Evolutionary conservation across 2,888 invertebrate genomes (phyloP).

Genomic region (Hydraecia micacea): DNA sequence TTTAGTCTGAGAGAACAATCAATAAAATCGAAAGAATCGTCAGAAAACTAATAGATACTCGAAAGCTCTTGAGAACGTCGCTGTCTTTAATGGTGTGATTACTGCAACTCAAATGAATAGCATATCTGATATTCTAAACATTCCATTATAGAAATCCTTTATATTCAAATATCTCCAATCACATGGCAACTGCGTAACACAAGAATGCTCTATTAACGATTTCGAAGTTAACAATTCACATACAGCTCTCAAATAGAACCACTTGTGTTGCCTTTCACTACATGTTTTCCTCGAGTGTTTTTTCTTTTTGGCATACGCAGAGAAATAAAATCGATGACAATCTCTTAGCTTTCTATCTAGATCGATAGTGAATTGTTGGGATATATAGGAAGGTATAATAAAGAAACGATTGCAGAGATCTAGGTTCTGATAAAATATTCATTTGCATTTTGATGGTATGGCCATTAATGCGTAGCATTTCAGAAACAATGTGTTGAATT

Average conservation of each 20-base stretch:
- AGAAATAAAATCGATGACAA: conserved; percentile 31
- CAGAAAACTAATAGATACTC: neutral
- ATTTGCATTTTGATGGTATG: conserved; percentile 30
- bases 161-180: conserved; percentile 6
- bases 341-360: conserved; percentile 29
- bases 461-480: conserved; percentile 7
- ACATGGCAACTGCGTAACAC: conserved; percentile 12
- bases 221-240: conserved; percentile 42
- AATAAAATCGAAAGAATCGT: neutral
- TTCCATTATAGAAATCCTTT: neutral
- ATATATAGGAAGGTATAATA: neutral
- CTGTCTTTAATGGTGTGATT: neutral
- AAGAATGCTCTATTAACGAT: conserved; percentile 20
- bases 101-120: neutral
- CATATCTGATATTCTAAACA: conserved; percentile 1
- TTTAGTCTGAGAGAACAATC: neutral
- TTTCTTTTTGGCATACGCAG: conserved; percentile 17
- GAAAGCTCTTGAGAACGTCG: neutral
- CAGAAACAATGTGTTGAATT: conserved; percentile 22
- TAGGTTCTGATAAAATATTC: neutral
- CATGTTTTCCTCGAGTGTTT: conserved; percentile 26
- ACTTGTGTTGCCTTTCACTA: conserved; percentile 54
- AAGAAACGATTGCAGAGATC: conserved; percentile 15
- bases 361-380: neutral
- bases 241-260: conserved; percentile 34